Conservation (phyloP, 2,888 invertebrate species). For the Julus scanicus region DNA sequence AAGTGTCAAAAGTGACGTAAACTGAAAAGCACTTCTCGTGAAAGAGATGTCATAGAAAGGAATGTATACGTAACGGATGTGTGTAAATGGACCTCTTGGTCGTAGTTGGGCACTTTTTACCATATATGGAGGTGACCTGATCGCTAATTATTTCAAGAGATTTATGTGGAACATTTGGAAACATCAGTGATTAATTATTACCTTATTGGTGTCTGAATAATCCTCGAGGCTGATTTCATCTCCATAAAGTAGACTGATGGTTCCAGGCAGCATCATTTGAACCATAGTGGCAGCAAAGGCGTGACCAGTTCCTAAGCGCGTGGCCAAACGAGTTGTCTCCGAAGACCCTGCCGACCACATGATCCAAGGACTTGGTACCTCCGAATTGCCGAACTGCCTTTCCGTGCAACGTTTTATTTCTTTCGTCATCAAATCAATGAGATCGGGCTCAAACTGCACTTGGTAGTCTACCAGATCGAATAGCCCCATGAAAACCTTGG, state of each 20-base stretch:
- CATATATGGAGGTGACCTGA: too few relatives aligned
- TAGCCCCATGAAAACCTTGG: slow-evolving; percentile 56
- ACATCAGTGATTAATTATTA: slow-evolving; percentile 66
- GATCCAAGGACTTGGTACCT: slow-evolving; percentile 73
- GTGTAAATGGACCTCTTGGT: too few relatives aligned
- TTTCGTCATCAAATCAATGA: slow-evolving; percentile 57
- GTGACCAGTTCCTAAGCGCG: slow-evolving; percentile 71
- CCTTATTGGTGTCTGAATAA: slow-evolving; percentile 65
- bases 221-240: slow-evolving; percentile 84
- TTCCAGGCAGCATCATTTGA: slow-evolving; percentile 85
- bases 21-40: too few relatives aligned
- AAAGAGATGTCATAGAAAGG: too few relatives aligned
- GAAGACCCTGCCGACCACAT: slow-evolving; percentile 69
- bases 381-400: slow-evolving; percentile 29
- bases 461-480: slow-evolving; percentile 59
- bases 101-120: too few relatives aligned
- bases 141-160: too few relatives aligned
- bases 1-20: too few relatives aligned
- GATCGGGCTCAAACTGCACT: slow-evolving; percentile 57
- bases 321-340: slow-evolving; percentile 64
- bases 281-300: slow-evolving; percentile 78
- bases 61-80: too few relatives aligned
- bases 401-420: slow-evolving; percentile 47
- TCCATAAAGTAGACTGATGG: slow-evolving; percentile 88
- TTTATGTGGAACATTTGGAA: too few relatives aligned